These are phyloP conservation scores for Papilio xuthus DNA, from an alignment of 1,140 invertebrate genomes.

Conservation along the genomic window DNA sequence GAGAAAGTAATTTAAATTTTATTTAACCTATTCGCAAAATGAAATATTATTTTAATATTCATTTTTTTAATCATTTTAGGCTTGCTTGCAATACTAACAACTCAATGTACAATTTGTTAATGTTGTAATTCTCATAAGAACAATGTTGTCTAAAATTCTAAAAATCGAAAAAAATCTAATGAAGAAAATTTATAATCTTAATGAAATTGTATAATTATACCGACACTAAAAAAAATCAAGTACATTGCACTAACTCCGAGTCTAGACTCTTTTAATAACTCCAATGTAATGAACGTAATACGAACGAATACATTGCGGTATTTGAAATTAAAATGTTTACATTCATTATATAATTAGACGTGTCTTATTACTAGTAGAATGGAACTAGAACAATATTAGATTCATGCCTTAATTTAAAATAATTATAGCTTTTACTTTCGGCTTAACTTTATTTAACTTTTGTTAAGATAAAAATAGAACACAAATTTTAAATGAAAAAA, in stretches of 20 bases:
- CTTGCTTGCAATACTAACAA: not conserved
- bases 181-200: not conserved
- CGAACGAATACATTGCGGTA: conserved; percentile 1
- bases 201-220: not conserved
- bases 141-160: no score
- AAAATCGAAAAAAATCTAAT: no score
- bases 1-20: not conserved
- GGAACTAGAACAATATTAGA: not conserved
- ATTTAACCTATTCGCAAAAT: not conserved
- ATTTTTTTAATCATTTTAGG: not conserved
- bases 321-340: not conserved
- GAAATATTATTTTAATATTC: not conserved
- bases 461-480: not conserved
- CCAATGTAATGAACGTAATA: not conserved
- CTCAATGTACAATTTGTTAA: no score
- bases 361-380: not conserved
- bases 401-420: not conserved
- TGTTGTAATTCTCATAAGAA: no score
- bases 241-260: not conserved
- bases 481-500: no score
- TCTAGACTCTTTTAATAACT: not conserved
- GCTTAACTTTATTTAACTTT: not conserved
- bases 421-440: not conserved
- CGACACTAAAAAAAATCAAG: not conserved
- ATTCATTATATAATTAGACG: not conserved